Percentiles rank a stretch among this genome's conserved stretches.
These are phyloP conservation scores for Pelobates fuscus DNA, from an alignment of 2,113 vertebrate species.

Conservation along the genomic window DNA sequence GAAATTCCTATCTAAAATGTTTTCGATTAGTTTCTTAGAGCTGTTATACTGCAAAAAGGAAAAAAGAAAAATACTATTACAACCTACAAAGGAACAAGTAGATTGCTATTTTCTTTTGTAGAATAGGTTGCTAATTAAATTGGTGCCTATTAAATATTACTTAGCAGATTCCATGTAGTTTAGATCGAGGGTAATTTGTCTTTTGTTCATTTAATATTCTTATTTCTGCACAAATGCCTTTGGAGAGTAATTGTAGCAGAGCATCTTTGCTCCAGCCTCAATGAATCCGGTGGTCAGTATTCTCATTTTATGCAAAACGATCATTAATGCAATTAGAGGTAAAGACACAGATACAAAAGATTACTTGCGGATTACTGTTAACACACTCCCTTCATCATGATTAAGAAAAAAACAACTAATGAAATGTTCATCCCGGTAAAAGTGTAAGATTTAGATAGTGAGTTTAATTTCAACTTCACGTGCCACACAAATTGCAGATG, in stretches of 20 bases:
- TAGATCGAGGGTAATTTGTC: slow-evolving; percentile 42
- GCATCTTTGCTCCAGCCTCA: slow-evolving; percentile 12
- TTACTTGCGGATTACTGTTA: slow-evolving; percentile 30
- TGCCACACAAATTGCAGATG: too few species aligned
- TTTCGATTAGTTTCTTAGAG: too few species aligned
- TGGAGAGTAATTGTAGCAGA: slow-evolving; percentile 32
- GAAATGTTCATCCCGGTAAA: background rate
- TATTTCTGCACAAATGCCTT: slow-evolving; percentile 34
- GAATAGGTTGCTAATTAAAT: slow-evolving; percentile 32
- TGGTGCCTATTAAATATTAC: slow-evolving; percentile 44
- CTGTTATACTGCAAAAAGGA: too few species aligned
- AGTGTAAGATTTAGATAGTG: too few species aligned
- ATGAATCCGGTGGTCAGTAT: slow-evolving; percentile 25
- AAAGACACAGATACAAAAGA: slow-evolving; percentile 12
- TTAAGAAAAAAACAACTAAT: slow-evolving; percentile 15
- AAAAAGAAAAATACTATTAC: too few species aligned
- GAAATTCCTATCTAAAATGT: too few species aligned
- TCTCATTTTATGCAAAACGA: slow-evolving; percentile 31
- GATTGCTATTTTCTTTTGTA: slow-evolving; percentile 11
- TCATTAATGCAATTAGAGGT: slow-evolving; percentile 39
- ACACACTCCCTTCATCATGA: slow-evolving; percentile 11
- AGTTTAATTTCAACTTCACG: too few species aligned
- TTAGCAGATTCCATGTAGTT: slow-evolving; percentile 36
- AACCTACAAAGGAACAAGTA: too few species aligned
- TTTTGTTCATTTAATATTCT: slow-evolving; percentile 39